These are phyloP conservation scores for Oreotrochilus melanogaster DNA, from an alignment of 2,113 vertebrate species.

Conservation along the genomic window DNA sequence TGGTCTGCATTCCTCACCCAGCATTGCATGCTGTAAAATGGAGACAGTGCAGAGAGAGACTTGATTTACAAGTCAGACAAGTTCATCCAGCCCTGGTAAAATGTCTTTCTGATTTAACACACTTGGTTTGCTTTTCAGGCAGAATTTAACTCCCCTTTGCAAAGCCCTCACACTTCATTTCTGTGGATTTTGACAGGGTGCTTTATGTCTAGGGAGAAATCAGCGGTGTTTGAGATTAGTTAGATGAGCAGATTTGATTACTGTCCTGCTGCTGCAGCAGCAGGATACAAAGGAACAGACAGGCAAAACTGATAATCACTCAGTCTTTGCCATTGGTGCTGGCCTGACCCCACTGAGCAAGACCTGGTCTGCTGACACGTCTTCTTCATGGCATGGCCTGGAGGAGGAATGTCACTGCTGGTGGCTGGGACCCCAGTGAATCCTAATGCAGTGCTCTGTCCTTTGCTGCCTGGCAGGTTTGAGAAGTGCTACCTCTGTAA, in stretches of 20 bases:
- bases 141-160: conserved; percentile 74
- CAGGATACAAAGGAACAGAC: conserved; percentile 68
- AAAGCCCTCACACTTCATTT: conserved; percentile 73
- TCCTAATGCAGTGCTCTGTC: conserved; percentile 69
- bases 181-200: conserved; percentile 77
- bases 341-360: conserved; percentile 60
- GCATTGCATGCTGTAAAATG: conserved; percentile 49
- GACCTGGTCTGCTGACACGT: conserved; percentile 42
- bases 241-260: conserved; percentile 81
- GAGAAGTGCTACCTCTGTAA: conserved; percentile 93
- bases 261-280: conserved; percentile 72
- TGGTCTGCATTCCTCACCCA: conserved; percentile 45
- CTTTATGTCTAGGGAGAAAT: conserved; percentile 78
- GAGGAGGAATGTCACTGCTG: conserved; percentile 41
- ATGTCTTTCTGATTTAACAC: conserved; percentile 75
- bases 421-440: conserved; percentile 36
- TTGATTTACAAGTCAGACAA: conserved; percentile 77
- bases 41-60: conserved; percentile 63
- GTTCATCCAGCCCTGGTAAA: conserved; percentile 72
- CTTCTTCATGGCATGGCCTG: conserved; percentile 23
- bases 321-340: conserved; percentile 43
- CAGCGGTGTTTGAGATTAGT: conserved; percentile 77
- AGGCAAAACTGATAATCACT: conserved; percentile 72
- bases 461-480: conserved; percentile 73
- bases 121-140: conserved; percentile 73